Conservation (phyloP, 1,140 invertebrate species). For the Matsumurasca onukii region DNA sequence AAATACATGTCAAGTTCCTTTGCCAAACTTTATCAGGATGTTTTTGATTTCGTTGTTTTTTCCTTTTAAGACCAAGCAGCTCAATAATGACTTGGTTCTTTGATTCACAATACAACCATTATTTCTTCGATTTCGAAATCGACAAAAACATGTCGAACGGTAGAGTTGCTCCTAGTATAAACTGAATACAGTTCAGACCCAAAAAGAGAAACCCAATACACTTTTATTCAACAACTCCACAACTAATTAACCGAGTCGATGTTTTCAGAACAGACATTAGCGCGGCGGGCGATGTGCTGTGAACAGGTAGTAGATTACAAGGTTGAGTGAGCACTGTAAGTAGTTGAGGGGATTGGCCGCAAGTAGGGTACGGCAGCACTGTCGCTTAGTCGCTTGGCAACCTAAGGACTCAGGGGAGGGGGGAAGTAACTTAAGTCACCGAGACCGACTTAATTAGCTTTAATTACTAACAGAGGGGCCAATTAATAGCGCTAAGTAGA, state of each 20-base stretch:
- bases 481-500: constrained; percentile 31
- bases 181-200: no score
- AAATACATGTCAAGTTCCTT: no score
- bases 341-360: not conserved
- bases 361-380: not conserved
- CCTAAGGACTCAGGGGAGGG: not conserved
- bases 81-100: no score
- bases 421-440: constrained; percentile 18
- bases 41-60: no score
- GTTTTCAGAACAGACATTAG: not conserved
- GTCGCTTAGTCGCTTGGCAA: constrained; percentile 24
- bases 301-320: constrained; percentile 24
- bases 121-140: no score
- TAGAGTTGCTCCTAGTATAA: no score
- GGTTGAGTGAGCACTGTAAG: constrained; percentile 15
- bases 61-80: no score
- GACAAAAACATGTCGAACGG: no score
- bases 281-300: not conserved
- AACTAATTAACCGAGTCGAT: not conserved
- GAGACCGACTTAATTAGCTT: constrained; percentile 35
- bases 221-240: no score
- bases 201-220: no score
- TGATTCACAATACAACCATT: no score
- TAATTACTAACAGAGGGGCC: constrained; percentile 35
- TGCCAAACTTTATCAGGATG: no score